A percentile compares a stretch with the other conserved stretches of the same genome.
These are phyloP conservation scores for Clanis bilineata DNA, from an alignment of 2,888 invertebrate genomes.

Conservation along the genomic window DNA sequence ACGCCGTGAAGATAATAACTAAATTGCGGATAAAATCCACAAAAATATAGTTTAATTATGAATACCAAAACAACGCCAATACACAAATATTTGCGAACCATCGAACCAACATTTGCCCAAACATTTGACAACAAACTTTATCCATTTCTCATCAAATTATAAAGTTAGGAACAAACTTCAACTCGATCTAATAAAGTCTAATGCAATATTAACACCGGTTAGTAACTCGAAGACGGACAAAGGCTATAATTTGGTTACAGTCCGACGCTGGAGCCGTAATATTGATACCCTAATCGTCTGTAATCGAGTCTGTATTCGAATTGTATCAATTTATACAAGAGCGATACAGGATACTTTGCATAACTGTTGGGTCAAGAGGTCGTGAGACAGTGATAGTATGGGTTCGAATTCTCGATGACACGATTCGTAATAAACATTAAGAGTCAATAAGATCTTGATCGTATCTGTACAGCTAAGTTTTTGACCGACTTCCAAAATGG, in stretches of 20 bases:
- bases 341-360: constrained; percentile 1
- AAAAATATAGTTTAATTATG: no score
- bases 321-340: constrained; percentile 11
- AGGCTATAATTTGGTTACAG: constrained; percentile 10
- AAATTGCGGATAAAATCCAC: no score
- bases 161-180: background rate
- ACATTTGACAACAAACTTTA: no score
- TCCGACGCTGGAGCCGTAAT: background rate
- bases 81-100: no score
- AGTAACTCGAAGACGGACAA: constrained; percentile 5
- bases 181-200: constrained; percentile 5
- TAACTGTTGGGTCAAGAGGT: background rate
- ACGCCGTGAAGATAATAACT: no score
- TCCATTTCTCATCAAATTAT: background rate
- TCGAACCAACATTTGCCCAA: no score
- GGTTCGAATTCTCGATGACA: background rate
- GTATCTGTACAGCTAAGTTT: no score
- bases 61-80: no score
- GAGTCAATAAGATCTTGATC: background rate
- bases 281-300: constrained; percentile 10
- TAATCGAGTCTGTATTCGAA: constrained; percentile 12
- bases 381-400: background rate
- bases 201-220: constrained; percentile 1
- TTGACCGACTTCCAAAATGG: no score
- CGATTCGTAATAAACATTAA: background rate